Percentiles rank a stretch among this genome's conserved stretches.
These are phyloP conservation scores for Aselliscus stoliczkanus DNA, from an alignment of 2,797 vertebrate genomes.

Conservation along the genomic window DNA sequence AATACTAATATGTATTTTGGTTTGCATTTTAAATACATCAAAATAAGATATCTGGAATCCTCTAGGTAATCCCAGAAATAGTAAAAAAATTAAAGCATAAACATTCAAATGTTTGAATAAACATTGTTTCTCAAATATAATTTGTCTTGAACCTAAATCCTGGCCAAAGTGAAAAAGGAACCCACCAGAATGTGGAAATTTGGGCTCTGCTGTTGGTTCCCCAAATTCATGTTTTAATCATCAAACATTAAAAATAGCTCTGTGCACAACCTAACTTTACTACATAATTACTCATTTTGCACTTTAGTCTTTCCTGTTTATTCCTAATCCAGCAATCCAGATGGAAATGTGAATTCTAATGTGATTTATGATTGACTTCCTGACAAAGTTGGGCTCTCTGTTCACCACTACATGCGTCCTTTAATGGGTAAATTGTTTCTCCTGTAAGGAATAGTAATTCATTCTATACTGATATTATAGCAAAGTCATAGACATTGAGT, in stretches of 20 bases:
- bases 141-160: conserved; percentile 7
- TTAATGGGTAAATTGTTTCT: neutral
- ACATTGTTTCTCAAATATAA: conserved; percentile 8
- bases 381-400: neutral
- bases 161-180: neutral
- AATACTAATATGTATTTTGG: conserved; percentile 40
- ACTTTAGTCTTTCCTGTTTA: neutral
- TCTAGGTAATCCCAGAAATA: conserved; percentile 15
- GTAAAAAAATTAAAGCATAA: conserved; percentile 28
- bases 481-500: neutral
- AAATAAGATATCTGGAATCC: conserved; percentile 51
- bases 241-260: neutral
- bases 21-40: conserved; percentile 58
- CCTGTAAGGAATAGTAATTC: neutral
- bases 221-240: neutral
- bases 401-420: neutral
- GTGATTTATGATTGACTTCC: neutral
- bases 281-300: neutral
- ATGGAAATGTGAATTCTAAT: neutral
- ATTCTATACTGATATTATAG: neutral
- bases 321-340: neutral
- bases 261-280: neutral
- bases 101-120: conserved; percentile 43
- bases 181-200: neutral
- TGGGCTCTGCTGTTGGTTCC: neutral